A percentile compares a stretch with the other conserved stretches of the same genome.
Conservation (phyloP, 1,140 invertebrate species). For the Magallana ariakensis region DNA sequence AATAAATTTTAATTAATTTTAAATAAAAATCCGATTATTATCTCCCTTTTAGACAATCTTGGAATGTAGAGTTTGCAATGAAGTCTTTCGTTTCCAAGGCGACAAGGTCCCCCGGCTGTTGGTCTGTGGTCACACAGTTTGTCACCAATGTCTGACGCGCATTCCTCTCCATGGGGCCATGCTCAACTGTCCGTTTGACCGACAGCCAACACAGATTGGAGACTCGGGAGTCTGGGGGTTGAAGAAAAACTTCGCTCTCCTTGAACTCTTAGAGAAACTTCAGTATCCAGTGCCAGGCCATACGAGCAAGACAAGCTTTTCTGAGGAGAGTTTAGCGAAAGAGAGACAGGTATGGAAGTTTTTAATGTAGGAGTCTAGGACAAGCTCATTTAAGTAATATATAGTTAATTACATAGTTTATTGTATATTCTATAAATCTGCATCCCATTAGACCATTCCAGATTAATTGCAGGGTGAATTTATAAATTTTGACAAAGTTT, state of each 20-base stretch:
- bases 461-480: too few relatives aligned
- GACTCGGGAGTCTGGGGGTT: conserved; percentile 83
- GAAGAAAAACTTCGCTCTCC: conserved; percentile 85
- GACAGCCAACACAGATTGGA: conserved; percentile 83
- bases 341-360: conserved; percentile 79
- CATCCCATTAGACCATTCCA: too few relatives aligned
- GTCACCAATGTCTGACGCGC: conserved; percentile 83
- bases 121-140: conserved; percentile 84
- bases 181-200: conserved; percentile 84
- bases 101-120: conserved; percentile 84
- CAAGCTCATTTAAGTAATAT: too few relatives aligned
- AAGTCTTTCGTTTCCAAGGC: conserved; percentile 83
- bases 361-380: too few relatives aligned
- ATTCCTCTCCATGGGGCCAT: conserved; percentile 80
- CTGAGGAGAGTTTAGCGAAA: conserved; percentile 79
- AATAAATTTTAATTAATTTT: too few relatives aligned
- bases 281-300: conserved; percentile 75
- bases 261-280: conserved; percentile 83
- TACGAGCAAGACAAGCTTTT: conserved; percentile 70
- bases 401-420: too few relatives aligned
- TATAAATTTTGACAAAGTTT: too few relatives aligned
- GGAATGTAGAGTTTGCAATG: conserved; percentile 85
- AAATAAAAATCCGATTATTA: too few relatives aligned
- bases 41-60: conserved; percentile 76
- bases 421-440: too few relatives aligned